These are phyloP conservation scores for Epizoanthus rinbou DNA, from an alignment of 92 coral and sea anemone species.

Conservation along the genomic window DNA sequence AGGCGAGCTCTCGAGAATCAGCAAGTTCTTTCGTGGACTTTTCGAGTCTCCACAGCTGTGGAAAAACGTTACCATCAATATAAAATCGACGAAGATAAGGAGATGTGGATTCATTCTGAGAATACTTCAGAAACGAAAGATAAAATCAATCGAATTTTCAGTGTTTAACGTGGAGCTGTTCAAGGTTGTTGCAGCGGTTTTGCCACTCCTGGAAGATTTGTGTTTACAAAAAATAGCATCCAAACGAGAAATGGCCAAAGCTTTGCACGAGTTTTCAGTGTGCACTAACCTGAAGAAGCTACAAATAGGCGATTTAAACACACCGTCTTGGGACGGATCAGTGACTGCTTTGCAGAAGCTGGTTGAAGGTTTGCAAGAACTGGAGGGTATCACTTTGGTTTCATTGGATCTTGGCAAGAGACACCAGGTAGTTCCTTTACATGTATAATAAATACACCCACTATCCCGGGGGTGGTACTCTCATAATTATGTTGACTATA, in stretches of 20 bases:
- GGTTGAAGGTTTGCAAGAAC: background rate
- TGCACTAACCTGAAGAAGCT: constrained; percentile 3
- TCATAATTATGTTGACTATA: no score
- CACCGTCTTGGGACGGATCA: background rate
- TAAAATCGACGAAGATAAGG: constrained; percentile 30
- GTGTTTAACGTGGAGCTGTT: constrained; percentile 23
- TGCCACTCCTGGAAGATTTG: constrained; percentile 11
- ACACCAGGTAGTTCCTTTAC: no score
- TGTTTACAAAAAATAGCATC: constrained; percentile 2
- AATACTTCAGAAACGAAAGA: constrained; percentile 16
- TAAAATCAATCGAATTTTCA: constrained; percentile 19
- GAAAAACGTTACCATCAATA: constrained; percentile 30
- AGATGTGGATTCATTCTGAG: background rate
- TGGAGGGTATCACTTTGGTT: no score
- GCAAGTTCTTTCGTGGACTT: constrained; percentile 25
- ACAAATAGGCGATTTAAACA: background rate
- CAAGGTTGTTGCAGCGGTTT: background rate
- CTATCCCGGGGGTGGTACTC: no score
- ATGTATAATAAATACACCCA: no score
- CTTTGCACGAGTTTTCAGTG: constrained; percentile 12
- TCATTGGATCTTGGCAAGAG: no score
- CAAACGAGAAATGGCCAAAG: background rate
- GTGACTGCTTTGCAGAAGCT: background rate
- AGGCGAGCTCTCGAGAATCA: constrained; percentile 34
- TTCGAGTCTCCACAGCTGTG: constrained; percentile 37